phyloP scores from a whole-genome alignment of 2,113 vertebrate species.

The Oreocharis arfaki region DNA sequence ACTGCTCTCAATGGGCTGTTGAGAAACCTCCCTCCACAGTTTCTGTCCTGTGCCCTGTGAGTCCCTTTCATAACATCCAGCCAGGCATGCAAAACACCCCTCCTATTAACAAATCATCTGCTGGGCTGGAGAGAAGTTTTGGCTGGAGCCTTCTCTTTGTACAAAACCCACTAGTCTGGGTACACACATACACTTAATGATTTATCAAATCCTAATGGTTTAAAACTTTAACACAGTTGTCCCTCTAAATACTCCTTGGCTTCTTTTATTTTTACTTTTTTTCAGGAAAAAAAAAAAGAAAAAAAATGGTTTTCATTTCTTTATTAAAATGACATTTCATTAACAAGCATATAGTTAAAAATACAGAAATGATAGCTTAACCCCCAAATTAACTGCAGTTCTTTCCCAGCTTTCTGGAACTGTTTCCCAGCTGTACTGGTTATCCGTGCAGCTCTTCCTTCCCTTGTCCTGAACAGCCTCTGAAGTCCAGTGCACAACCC shows the following conservation, averaged over 20 bases:
- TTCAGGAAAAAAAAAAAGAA: not conserved
- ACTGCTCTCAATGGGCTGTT: not conserved
- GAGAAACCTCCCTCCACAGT: not conserved
- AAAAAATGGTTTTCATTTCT: not conserved
- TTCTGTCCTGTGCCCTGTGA: not conserved
- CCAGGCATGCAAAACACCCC: not conserved
- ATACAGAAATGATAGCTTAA: not conserved
- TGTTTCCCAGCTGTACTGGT: not conserved
- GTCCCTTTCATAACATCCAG: conserved; percentile 1
- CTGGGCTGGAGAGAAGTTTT: not conserved
- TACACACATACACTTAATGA: not conserved
- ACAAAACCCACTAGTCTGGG: not conserved
- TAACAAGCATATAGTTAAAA: not conserved
- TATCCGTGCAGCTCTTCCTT: not conserved
- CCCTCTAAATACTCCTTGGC: not conserved
- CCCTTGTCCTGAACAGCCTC: not conserved
- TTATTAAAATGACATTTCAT: not conserved
- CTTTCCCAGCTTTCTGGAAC: not conserved
- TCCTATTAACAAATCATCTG: not conserved
- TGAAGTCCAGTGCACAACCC: not conserved
- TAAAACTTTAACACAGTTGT: not conserved
- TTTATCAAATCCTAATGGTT: not conserved
- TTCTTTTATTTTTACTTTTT: not conserved
- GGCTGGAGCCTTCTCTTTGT: not conserved
- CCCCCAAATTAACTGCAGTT: not conserved